These are phyloP conservation scores for Drosophila hamatofila DNA, from an alignment of 2,888 invertebrate species.

Conservation along the genomic window DNA sequence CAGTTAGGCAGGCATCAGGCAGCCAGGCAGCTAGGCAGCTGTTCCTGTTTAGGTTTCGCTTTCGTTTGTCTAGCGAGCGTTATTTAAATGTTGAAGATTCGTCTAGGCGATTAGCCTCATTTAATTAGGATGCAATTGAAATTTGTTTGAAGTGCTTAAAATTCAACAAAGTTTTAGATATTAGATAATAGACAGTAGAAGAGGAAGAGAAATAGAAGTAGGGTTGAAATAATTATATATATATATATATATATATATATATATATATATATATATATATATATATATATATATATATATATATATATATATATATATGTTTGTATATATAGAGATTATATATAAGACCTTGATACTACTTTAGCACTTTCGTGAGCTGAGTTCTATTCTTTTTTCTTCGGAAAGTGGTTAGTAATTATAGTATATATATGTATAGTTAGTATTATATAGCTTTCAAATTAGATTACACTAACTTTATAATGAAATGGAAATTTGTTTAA, in stretches of 20 bases:
- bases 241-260: not conserved
- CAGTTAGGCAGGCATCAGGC: not conserved
- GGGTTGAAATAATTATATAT: not conserved
- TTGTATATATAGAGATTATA: not conserved
- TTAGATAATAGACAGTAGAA: not conserved
- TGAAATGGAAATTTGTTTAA: no score
- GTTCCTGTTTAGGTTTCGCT: conserved; percentile 19
- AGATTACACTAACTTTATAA: no score
- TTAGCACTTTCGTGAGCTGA: not conserved
- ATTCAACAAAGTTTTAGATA: not conserved
- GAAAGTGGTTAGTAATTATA: no score
- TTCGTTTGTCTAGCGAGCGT: conserved; percentile 6
- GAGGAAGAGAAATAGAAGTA: not conserved
- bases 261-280: not conserved
- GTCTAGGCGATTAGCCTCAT: not conserved
- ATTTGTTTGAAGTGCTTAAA: not conserved
- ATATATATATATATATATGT: not conserved
- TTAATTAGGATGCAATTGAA: conserved; percentile 10
- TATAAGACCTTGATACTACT: not conserved
- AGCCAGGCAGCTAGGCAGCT: not conserved
- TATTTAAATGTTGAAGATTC: conserved; percentile 11
- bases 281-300: not conserved
- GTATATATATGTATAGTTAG: no score
- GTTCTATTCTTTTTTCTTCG: no score
- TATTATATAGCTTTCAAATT: no score